Conservation (phyloP, 2,797 vertebrate species). For the Alosa sapidissima region DNA sequence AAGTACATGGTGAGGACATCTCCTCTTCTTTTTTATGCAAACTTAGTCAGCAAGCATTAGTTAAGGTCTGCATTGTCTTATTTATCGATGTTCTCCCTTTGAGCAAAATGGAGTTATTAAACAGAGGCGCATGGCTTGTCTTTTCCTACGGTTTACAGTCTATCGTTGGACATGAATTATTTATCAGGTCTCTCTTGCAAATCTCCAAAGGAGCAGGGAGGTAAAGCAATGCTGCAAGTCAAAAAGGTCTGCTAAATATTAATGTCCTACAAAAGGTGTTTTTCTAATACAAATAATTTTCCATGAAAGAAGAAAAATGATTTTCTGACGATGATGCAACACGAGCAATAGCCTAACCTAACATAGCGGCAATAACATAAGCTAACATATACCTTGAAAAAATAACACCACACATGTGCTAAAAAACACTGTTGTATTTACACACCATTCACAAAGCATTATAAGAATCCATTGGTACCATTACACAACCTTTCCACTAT, state of each 20-base stretch:
- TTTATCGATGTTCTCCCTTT: conserved; percentile 36
- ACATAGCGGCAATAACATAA: conserved; percentile 13
- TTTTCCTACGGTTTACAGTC: conserved; percentile 20
- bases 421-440: background rate
- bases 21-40: background rate
- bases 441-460: background rate
- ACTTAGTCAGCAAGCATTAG: background rate
- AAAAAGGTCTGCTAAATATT: conserved; percentile 37
- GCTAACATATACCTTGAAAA: background rate
- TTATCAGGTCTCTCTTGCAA: conserved; percentile 33
- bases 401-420: background rate
- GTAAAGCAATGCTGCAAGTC: conserved; percentile 7
- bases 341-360: background rate
- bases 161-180: conserved; percentile 36
- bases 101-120: conserved; percentile 39
- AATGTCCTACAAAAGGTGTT: conserved; percentile 32
- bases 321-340: background rate
- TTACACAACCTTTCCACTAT: background rate
- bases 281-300: background rate
- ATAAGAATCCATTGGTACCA: background rate
- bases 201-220: conserved; percentile 10
- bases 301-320: conserved; percentile 1
- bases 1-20: background rate
- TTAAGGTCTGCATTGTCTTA: conserved; percentile 20
- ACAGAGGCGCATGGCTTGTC: background rate